Base-by-base conservation (phyloP, 2,888 invertebrate species). In the Drosophila mercatorum region DNA sequence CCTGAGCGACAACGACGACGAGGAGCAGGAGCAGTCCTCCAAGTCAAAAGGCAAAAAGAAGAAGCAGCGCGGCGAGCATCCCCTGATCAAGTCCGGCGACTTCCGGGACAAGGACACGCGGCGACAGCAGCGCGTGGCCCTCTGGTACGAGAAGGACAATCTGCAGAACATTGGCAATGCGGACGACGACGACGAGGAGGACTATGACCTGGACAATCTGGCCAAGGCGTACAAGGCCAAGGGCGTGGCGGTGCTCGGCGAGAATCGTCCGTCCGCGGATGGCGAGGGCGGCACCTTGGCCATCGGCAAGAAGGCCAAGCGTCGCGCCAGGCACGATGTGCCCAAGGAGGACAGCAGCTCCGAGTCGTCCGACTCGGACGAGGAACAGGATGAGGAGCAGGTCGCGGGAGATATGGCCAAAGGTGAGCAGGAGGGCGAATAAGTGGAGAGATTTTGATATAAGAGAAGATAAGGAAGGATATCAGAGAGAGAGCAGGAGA, bases 151-250 rank as follows among this genome's bases (percentile, higher is more conserved):
- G 89, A 96, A 97, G 89, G 97, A 97, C 74, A 94, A 95, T 79
- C 96, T 98, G 78, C 96, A 97, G 91, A 95, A 96, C 28, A 49
- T 78, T 5, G 65, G 56, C 43, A 95, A 96, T 78, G 95, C 95
- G 70, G 97, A 97, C 66, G 96, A 96, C 52, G 98, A 97, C 90
- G 98, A 97, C 90, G 98, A 97, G 81, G 98, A 97, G 92, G 97
- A 97, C 82, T 95, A 94, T 8, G 98, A 98, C 93, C 94, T 98
- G 75, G 96, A 98, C 89, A 95, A 95, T 90, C 94, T 98, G 93
- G 95, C 95, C 3, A 95, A 95, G 81, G 94, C 95, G 44, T 96
- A 95, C 81, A 95, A 95, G 84, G 94, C 95, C 76, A 96, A 96
- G 93, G 97, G 97, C 79, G 94, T 91, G 1, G 72, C 90, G 31